These are phyloP conservation scores for Megalops atlanticus DNA, from an alignment of 2,113 vertebrate genomes.

Conservation along the genomic window DNA sequence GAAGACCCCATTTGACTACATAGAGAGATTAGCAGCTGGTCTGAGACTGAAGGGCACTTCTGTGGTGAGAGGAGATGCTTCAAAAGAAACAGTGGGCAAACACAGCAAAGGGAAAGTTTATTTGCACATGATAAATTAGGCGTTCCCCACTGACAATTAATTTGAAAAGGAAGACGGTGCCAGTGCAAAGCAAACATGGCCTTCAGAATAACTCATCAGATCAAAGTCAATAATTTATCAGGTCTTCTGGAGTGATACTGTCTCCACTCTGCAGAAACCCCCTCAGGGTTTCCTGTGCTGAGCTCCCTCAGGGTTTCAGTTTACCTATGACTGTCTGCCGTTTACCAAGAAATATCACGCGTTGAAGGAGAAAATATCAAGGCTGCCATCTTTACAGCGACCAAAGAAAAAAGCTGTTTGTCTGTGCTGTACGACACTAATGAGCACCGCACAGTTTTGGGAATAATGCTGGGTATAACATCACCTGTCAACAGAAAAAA, in stretches of 20 bases:
- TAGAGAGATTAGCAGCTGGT: background rate
- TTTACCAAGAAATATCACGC: background rate
- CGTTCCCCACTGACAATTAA: background rate
- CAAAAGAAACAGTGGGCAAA: background rate
- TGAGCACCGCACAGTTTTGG: too few species aligned
- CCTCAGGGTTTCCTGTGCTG: background rate
- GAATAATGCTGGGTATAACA: too few species aligned
- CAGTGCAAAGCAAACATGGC: background rate
- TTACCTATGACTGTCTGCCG: background rate
- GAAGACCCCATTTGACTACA: too few species aligned
- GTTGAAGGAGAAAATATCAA: background rate
- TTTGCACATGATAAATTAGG: slow-evolving; percentile 1
- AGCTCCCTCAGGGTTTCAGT: background rate
- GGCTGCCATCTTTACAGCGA: too few species aligned
- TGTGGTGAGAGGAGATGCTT: background rate
- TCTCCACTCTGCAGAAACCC: background rate
- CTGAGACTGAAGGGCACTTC: background rate
- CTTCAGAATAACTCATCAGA: background rate
- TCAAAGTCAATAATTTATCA: slow-evolving; percentile 12
- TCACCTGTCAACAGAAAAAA: too few species aligned
- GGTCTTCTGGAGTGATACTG: background rate
- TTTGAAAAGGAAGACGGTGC: background rate
- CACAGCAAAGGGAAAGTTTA: background rate
- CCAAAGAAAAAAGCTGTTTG: too few species aligned
- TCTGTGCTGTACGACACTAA: too few species aligned